phyloP scores from a whole-genome alignment of 2,888 invertebrate species.

The Hemithea aestivaria region DNA sequence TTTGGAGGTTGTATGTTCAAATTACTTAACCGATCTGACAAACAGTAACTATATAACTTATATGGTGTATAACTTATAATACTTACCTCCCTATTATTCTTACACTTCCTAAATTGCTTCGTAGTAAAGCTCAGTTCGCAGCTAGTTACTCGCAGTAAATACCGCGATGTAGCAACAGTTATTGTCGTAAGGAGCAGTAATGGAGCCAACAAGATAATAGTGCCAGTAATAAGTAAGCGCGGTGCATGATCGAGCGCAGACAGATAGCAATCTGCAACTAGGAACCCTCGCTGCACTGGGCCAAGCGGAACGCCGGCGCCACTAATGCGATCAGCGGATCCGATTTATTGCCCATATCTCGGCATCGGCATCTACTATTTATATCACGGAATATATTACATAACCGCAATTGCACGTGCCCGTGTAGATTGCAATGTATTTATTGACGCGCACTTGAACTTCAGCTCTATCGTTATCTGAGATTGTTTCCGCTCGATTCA shows the following conservation, averaged over 20 bases:
- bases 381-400: conserved; percentile 45
- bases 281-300: conserved; percentile 29
- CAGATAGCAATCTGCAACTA: conserved; percentile 40
- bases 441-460: conserved; percentile 66
- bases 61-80: too few relatives aligned
- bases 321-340: conserved; percentile 59
- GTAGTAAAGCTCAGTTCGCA: too few relatives aligned
- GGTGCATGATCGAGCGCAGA: conserved; percentile 27
- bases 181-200: conserved; percentile 8
- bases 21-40: too few relatives aligned
- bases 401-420: conserved; percentile 48
- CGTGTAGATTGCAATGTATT: conserved; percentile 44
- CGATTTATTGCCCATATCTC: conserved; percentile 67
- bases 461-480: conserved; percentile 39
- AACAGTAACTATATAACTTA: too few relatives aligned
- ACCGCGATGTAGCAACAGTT: too few relatives aligned
- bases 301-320: conserved; percentile 65
- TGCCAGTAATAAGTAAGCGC: conserved; percentile 18
- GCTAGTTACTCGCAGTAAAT: too few relatives aligned
- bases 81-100: too few relatives aligned
- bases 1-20: too few relatives aligned
- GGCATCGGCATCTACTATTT: conserved; percentile 46
- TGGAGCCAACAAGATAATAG: conserved; percentile 16
- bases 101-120: too few relatives aligned
- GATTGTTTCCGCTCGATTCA: conserved; percentile 45